Conservation (phyloP, 2,113 vertebrate species). For the Dasyornis broadbenti region DNA sequence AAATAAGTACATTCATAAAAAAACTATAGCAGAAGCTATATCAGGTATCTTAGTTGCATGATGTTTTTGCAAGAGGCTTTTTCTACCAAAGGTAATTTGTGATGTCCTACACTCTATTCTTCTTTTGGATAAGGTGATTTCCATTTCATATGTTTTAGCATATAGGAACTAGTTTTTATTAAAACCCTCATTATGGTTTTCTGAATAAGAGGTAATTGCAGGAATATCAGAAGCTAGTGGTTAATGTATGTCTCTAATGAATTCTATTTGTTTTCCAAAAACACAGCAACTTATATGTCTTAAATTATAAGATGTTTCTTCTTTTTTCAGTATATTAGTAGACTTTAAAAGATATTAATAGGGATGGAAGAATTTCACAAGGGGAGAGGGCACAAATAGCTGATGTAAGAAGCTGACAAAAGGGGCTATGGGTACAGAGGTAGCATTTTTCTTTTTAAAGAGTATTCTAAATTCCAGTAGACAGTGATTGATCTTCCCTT, state of each 20-base stretch:
- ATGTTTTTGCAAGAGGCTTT: not conserved
- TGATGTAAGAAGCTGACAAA: not conserved
- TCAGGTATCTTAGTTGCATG: not conserved
- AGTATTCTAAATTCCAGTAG: not conserved
- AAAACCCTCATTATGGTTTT: not conserved
- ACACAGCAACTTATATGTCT: not conserved
- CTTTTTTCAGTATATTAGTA: not conserved
- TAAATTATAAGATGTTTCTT: not conserved
- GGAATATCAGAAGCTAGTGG: not conserved
- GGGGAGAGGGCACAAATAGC: not conserved
- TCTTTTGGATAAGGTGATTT: constrained; percentile 3
- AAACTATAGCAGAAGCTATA: not conserved
- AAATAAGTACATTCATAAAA: not conserved
- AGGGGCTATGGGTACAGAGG: not conserved
- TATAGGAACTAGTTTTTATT: not conserved
- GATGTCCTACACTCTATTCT: not conserved
- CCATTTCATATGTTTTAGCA: not conserved
- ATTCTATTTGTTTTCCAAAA: constrained; percentile 24
- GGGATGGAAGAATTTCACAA: not conserved
- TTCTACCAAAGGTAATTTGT: not conserved
- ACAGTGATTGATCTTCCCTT: not conserved
- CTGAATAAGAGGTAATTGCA: constrained; percentile 10
- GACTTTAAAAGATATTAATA: not conserved
- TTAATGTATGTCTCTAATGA: not conserved
- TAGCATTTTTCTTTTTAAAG: not conserved